Conservation (phyloP, 2,797 vertebrate genomes). For the Semotilus atromaculatus region DNA sequence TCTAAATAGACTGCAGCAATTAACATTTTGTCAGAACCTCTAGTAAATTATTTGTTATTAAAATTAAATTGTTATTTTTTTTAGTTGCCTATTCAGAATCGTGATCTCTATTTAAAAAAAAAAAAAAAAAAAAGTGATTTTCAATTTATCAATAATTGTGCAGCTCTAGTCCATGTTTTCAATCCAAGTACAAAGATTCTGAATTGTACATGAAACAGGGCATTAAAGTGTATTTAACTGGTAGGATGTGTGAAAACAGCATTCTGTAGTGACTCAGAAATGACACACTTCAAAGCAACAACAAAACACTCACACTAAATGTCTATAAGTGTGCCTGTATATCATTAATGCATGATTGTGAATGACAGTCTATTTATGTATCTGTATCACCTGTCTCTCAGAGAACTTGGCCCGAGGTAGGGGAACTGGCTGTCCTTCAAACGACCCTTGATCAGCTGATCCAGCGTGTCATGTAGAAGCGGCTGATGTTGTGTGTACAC, state of each 20-base stretch:
- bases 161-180: not conserved
- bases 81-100: not conserved
- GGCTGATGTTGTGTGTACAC: conserved; percentile 96
- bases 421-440: conserved; percentile 94
- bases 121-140: not conserved
- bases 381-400: conserved; percentile 87
- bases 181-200: not conserved
- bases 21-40: not conserved
- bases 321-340: not conserved
- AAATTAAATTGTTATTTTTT: not conserved
- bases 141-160: not conserved
- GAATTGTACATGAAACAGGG: not conserved
- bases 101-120: not conserved
- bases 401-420: conserved; percentile 90
- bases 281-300: not conserved
- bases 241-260: not conserved
- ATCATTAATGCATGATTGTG: conserved; percentile 13
- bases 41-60: not conserved
- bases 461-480: conserved; percentile 90
- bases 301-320: not conserved
- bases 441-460: conserved; percentile 94
- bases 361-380: conserved; percentile 15
- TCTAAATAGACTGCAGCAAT: not conserved
- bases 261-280: not conserved
- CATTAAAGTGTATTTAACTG: not conserved